A percentile compares a stretch with the other conserved stretches of the same genome.
These are phyloP conservation scores for Trichacis sp. DNA, from an alignment of 2,888 invertebrate species.

Conservation along the genomic window DNA sequence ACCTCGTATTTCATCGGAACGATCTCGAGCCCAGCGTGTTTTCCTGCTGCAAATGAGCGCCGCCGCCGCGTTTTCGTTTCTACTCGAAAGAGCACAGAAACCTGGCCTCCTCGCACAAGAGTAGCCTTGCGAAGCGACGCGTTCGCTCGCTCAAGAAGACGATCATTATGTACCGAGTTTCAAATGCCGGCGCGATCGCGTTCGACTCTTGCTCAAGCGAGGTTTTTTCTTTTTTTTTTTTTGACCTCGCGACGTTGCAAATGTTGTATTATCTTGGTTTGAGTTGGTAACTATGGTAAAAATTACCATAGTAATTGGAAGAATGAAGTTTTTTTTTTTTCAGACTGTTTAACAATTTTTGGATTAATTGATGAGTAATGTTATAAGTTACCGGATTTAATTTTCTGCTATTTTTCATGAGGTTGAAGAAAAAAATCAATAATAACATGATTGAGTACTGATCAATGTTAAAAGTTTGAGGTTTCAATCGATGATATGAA, in stretches of 20 bases:
- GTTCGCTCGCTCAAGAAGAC: conserved; percentile 3
- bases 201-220: not conserved
- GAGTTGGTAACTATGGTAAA: too few relatives aligned
- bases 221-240: too few relatives aligned
- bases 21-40: conserved; percentile 11
- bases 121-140: conserved; percentile 1
- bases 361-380: not conserved
- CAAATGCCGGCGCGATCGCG: conserved; percentile 6
- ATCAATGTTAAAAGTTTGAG: too few relatives aligned
- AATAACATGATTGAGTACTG: too few relatives aligned
- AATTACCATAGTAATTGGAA: too few relatives aligned
- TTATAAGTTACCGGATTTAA: not conserved
- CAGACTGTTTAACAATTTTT: too few relatives aligned
- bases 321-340: too few relatives aligned
- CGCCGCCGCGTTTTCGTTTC: conserved; percentile 12
- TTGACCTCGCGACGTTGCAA: too few relatives aligned
- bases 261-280: too few relatives aligned
- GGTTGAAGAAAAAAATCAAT: too few relatives aligned
- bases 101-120: not conserved
- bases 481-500: too few relatives aligned
- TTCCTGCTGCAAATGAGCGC: conserved; percentile 11
- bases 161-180: conserved; percentile 19
- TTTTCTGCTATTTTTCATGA: too few relatives aligned
- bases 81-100: not conserved
- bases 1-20: conserved; percentile 36